These are phyloP conservation scores for Piezodorus guildinii DNA, from an alignment of 1,140 invertebrate genomes.

Conservation along the genomic window DNA sequence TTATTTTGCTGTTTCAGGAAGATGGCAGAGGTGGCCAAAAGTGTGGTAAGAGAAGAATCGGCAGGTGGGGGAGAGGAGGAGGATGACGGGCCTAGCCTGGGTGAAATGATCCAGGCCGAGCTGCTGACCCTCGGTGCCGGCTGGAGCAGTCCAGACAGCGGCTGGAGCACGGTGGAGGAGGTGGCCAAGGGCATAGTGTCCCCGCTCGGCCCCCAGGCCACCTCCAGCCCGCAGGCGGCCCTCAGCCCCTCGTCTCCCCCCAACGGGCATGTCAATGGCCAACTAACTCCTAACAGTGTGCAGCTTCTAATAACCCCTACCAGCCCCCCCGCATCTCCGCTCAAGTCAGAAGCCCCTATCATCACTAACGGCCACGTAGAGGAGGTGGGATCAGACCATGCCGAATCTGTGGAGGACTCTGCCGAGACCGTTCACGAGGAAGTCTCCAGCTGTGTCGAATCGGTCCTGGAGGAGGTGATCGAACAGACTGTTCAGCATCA, in stretches of 20 bases:
- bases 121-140: not conserved
- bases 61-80: conserved; percentile 16
- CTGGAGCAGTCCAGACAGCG: not conserved
- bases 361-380: not conserved
- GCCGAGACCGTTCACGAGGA: not conserved
- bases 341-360: too few relatives aligned
- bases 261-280: not conserved
- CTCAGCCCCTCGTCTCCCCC: not conserved
- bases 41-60: conserved; percentile 5
- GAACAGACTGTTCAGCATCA: not conserved
- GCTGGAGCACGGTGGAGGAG: conserved; percentile 27
- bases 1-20: conserved; percentile 24
- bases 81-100: conserved; percentile 4
- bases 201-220: not conserved
- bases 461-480: not conserved
- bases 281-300: not conserved
- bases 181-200: conserved; percentile 18
- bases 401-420: not conserved
- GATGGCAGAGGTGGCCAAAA: conserved; percentile 27
- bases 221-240: not conserved
- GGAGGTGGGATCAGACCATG: too few relatives aligned
- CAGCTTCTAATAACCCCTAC: too few relatives aligned
- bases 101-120: not conserved
- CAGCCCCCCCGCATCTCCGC: not conserved
- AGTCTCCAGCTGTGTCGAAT: not conserved